Conservation (phyloP, 2,113 vertebrate species). For the Daphoenositta chrysoptera region DNA sequence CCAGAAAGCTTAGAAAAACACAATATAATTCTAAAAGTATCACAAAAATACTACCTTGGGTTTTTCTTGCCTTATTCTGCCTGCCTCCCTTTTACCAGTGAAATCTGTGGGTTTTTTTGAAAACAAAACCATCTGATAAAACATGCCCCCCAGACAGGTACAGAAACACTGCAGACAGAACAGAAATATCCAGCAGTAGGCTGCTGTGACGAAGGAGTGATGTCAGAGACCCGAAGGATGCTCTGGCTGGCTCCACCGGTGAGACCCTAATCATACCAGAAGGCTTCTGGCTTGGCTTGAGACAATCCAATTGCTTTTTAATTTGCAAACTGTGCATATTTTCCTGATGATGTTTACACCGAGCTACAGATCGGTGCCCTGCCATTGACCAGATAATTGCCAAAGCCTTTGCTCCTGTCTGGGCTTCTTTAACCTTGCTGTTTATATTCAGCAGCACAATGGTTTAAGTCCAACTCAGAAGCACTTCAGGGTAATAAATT, state of each 20-base stretch:
- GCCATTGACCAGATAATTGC: conserved; percentile 36
- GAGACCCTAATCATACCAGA: background rate
- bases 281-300: background rate
- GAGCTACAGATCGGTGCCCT: conserved; percentile 2
- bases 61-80: background rate
- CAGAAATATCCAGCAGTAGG: background rate
- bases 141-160: background rate
- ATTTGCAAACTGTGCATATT: conserved; percentile 46
- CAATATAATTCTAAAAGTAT: background rate
- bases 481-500: conserved; percentile 42
- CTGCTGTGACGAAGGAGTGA: background rate
- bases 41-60: background rate
- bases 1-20: background rate
- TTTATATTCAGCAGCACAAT: background rate
- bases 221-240: background rate
- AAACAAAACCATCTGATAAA: background rate
- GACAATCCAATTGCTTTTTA: conserved; percentile 27
- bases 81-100: background rate
- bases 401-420: conserved; percentile 13
- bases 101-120: background rate
- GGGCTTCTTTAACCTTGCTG: conserved; percentile 33
- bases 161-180: background rate
- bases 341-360: conserved; percentile 10
- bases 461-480: conserved; percentile 11
- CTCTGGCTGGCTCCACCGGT: background rate